Evolutionary conservation across 2,113 vertebrate species (phyloP).

Genomic region (Nycticorax nycticorax): DNA sequence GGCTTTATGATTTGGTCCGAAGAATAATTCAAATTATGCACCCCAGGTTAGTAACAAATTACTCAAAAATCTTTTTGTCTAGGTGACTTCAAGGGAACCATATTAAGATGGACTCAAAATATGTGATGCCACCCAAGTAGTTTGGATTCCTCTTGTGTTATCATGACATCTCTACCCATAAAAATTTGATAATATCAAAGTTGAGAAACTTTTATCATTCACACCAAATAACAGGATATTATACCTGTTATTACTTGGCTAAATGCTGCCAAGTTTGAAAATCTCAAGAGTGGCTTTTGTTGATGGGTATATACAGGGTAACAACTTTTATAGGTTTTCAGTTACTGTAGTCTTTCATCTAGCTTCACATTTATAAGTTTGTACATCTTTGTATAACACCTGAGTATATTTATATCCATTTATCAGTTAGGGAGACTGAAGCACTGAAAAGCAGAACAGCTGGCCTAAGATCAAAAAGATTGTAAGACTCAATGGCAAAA

Average conservation of each 20-base stretch:
- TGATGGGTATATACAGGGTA: background rate
- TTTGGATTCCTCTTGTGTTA: background rate
- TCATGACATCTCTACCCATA: background rate
- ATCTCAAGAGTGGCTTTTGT: background rate
- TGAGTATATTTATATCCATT: background rate
- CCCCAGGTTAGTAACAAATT: background rate
- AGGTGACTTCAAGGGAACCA: background rate
- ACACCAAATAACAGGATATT: background rate
- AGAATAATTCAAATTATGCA: background rate
- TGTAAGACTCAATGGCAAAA: background rate
- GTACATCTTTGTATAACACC: background rate
- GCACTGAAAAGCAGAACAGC: background rate
- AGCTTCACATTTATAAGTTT: background rate
- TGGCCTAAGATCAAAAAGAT: background rate
- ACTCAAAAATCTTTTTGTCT: background rate
- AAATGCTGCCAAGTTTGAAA: background rate
- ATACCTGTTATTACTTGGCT: background rate
- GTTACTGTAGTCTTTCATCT: background rate
- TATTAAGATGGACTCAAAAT: background rate
- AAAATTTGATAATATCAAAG: background rate
- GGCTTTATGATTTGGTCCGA: background rate
- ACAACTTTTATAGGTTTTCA: background rate
- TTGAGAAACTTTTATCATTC: background rate
- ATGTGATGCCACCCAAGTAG: background rate
- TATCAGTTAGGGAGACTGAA: background rate